These are phyloP conservation scores for Tenualosa ilisha DNA, from an alignment of 2,797 vertebrate species.

Conservation along the genomic window DNA sequence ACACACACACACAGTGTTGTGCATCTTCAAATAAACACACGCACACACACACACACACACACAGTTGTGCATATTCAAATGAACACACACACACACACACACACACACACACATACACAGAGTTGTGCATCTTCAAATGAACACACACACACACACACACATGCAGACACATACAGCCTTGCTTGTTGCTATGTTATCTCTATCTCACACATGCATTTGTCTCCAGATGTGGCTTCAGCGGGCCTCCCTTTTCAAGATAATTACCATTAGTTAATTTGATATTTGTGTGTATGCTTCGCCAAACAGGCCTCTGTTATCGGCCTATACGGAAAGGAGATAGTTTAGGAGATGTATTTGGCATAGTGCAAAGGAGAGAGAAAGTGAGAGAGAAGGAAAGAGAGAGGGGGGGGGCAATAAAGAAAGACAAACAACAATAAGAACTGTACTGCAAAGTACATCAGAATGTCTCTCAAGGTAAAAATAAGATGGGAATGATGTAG, in stretches of 20 bases:
- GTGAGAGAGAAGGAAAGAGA: slow-evolving; percentile 23
- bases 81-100: background rate
- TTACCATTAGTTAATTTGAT: slow-evolving; percentile 55
- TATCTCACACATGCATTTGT: slow-evolving; percentile 48
- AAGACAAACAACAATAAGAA: background rate
- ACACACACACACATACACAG: slow-evolving; percentile 11
- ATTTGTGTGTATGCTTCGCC: slow-evolving; percentile 43
- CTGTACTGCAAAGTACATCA: background rate
- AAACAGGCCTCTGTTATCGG: slow-evolving; percentile 46
- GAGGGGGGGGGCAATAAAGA: background rate
- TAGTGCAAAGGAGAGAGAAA: slow-evolving; percentile 33
- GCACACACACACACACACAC: slow-evolving; percentile 18
- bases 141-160: background rate
- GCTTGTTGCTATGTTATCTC: slow-evolving; percentile 46
- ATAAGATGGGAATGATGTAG: background rate
- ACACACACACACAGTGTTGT: background rate
- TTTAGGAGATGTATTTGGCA: background rate
- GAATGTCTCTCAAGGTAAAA: background rate
- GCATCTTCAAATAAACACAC: background rate
- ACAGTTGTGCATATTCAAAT: too few relatives aligned
- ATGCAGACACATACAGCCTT: slow-evolving; percentile 3
- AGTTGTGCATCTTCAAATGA: too few relatives aligned
- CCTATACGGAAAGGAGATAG: background rate
- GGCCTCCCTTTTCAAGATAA: slow-evolving; percentile 51
- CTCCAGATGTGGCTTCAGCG: slow-evolving; percentile 47